phyloP scores from a whole-genome alignment of 92 coral and sea anemone genomes.

The Virgularia gustaviana region DNA sequence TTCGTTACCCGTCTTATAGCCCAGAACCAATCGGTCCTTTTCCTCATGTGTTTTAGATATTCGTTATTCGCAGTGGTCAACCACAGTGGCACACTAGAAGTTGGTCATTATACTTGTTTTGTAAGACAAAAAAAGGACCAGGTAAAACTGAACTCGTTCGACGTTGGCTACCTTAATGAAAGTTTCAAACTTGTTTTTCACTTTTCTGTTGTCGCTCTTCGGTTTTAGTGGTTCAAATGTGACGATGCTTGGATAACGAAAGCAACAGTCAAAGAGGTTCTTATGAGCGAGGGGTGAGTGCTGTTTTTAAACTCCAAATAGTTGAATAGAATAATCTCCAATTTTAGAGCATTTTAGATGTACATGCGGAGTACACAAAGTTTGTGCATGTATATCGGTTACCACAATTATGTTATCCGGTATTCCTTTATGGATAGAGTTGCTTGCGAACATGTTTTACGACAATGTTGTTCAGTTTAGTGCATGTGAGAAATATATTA shows the following conservation, averaged over 20 bases:
- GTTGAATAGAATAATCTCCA: not conserved
- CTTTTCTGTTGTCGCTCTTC: not conserved
- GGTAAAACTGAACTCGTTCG: slow-evolving; percentile 48
- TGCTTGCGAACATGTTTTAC: too few species aligned
- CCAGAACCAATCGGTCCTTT: not conserved
- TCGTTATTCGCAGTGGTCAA: slow-evolving; percentile 94
- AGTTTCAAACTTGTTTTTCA: not conserved
- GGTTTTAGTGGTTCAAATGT: slow-evolving; percentile 91
- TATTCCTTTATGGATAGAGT: too few species aligned
- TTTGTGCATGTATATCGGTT: too few species aligned
- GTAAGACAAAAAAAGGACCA: slow-evolving; percentile 90
- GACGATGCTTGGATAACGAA: slow-evolving; percentile 99
- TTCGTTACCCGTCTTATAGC: not conserved
- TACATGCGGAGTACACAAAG: not conserved
- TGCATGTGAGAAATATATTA: too few species aligned
- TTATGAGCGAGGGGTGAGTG: slow-evolving; percentile 92
- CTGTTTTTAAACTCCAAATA: not conserved
- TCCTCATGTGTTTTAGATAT: slow-evolving; percentile 53
- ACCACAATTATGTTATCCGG: too few species aligned
- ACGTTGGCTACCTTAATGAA: not conserved
- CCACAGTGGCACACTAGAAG: slow-evolving; percentile 98
- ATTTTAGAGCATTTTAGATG: too few species aligned
- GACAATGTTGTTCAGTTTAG: too few species aligned
- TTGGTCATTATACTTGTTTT: slow-evolving; percentile 94
- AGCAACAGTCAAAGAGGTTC: slow-evolving; percentile 85